Base-by-base conservation (phyloP, 2,888 invertebrate species). In the Girardia tigrina region DNA sequence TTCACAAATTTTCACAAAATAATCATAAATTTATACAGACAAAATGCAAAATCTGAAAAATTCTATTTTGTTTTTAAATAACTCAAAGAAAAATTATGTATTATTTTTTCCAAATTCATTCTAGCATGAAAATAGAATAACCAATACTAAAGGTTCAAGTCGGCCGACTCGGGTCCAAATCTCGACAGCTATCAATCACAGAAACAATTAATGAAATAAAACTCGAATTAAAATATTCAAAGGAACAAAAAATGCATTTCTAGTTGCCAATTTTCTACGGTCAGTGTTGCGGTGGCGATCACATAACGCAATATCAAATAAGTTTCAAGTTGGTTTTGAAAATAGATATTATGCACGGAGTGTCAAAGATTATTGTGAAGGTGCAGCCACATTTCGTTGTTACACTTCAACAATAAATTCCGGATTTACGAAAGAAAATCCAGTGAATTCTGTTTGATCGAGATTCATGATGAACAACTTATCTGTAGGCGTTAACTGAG, bases 381-480 rank as follows among this genome's bases (percentile, higher is more conserved):
- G 56, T n/a, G 56, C 8, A 16, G 2, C 20, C 26, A 26, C 1
- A 16, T 12, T 8, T 56, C 56, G 56, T 56, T 4, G 26, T 80
- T 79, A 95, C 82, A 95, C 90, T 84, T 93, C 91, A 85, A 94
- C 93, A 82, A 94, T 89, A 85, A 90, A 97, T 86, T 98, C 97
- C 20, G 97, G 93, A 87, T 98, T 98, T 83, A 97, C 89, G 87
- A 91, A 99, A 78, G 97, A 95, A 88, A 99, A 97, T 80, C 97
- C 97, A 87, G 91, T 90, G 87, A 98, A 98, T 87, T 98, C 97
- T 1, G 93, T 92, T 87, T 98, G 97, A 88, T 97, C 95, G 82
- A 99, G 88, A 86, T 99, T 98, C 98, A 98, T 99, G 90, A 99
- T 94, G 87, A 98, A 98, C 81, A 98, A 88, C 85, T 98, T 97